Evolutionary conservation across 2,113 vertebrate species (phyloP), one percentile per base, ranked within the genome.

Genomic region (Nothoprocta pentlandii): DNA sequence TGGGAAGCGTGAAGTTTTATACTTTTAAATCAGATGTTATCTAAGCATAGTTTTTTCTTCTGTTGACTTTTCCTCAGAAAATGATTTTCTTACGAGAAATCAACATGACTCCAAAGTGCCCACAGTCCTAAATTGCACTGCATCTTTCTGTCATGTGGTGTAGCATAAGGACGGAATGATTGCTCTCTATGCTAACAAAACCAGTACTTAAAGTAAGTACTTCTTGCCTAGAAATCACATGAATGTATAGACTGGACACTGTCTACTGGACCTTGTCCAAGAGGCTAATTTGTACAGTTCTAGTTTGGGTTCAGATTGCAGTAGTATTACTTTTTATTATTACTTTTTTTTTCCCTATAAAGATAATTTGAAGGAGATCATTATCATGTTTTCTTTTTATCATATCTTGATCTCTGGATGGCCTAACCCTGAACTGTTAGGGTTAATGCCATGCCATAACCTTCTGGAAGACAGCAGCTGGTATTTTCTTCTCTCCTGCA

Each of bases 391-490:
- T 74, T n/a, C n/a, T 54, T 87, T 54, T 59, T 44, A 30, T 53
- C 12, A 12, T 39, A 41, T 87, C 54, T 58, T 49, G 75, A 36
- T 23, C 0, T 62, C 11, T 77, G 58, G 67, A n/a, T 73, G 66
- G 12, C 25, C 42, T 46, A 82, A 64, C 34, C 47, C 47, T 28
- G 53, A 41, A 75, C 28, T 34, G 47, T 82, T 93, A 32, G 74
- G 36, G 36, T 39, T 39, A 39, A 39, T 39, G 36, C 87, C 73
- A 36, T 0, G 2, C 25, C 0, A 2, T 77, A 90, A 80, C 76
- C 79, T 77, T 80, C 83, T 74, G 73, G 61, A 92, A 91, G 68
- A 58, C 25, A 73, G 79, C 87, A 91, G 92, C 62, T 94, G 92
- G 53, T 79, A 69, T 86, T 92, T 89, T 85, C 47, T 61, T 81